phyloP scores from a whole-genome alignment of 2,888 invertebrate genomes.

The Muschampia plurimacula region DNA sequence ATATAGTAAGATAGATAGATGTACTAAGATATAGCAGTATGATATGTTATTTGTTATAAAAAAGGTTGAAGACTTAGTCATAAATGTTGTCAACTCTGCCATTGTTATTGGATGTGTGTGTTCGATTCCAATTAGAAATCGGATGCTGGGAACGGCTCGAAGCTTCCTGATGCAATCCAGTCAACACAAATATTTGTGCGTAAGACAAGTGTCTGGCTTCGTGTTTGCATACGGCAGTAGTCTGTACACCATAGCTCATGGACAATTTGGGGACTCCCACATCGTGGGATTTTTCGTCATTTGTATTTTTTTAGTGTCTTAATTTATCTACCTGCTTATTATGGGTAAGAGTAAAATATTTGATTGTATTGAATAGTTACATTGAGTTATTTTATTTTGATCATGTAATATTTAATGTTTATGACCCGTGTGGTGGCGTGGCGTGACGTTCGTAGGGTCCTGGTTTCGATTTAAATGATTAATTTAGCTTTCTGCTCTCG shows the following conservation, averaged over 20 bases:
- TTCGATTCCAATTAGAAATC: slow-evolving; percentile 32
- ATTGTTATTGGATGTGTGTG: slow-evolving; percentile 17
- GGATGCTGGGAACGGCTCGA: slow-evolving; percentile 22
- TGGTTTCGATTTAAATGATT: no score
- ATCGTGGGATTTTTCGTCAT: slow-evolving; percentile 14
- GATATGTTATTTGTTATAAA: neutral
- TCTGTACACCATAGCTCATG: slow-evolving; percentile 6
- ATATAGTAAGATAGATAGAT: no score
- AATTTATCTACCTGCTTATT: neutral
- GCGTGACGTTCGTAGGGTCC: no score
- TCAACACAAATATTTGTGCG: slow-evolving; percentile 38
- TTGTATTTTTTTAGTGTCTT: neutral
- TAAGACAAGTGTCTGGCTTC: slow-evolving; percentile 35
- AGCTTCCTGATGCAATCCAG: slow-evolving; percentile 23
- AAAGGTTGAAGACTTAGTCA: neutral
- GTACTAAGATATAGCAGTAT: no score
- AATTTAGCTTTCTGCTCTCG: no score
- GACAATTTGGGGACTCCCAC: slow-evolving; percentile 36
- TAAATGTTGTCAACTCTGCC: slow-evolving; percentile 5
- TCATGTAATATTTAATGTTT: no score
- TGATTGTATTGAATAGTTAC: no score
- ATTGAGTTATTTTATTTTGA: no score
- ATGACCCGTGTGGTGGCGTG: no score
- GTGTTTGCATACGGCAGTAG: slow-evolving; percentile 30
- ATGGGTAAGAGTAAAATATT: no score